Conservation (phyloP, 1,140 invertebrate genomes). For the Pogonognathellus flavescens region DNA sequence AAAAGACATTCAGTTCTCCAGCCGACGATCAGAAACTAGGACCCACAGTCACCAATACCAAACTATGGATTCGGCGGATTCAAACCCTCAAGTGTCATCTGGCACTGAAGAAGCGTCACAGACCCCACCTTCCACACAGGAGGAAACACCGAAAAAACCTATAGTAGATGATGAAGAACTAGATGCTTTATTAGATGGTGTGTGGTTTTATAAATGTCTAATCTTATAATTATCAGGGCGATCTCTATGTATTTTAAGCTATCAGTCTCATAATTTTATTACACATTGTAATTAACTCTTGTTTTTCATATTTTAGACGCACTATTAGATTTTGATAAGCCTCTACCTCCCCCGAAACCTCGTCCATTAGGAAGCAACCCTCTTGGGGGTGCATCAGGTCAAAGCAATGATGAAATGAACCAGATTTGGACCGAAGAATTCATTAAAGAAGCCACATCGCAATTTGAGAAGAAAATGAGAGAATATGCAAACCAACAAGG, state of each 20-base stretch:
- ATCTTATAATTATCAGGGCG: too few species aligned
- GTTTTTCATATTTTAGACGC: constrained; percentile 65
- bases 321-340: constrained; percentile 67
- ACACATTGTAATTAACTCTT: constrained; percentile 40
- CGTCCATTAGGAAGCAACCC: background rate
- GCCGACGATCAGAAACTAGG: too few species aligned
- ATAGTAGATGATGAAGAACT: constrained; percentile 65
- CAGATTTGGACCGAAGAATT: constrained; percentile 77
- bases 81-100: background rate
- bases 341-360: constrained; percentile 52
- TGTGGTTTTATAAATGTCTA: too few species aligned
- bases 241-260: too few species aligned
- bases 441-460: constrained; percentile 75
- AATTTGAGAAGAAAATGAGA: constrained; percentile 77
- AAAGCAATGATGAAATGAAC: constrained; percentile 62
- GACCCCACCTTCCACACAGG: background rate
- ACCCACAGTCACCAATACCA: too few species aligned
- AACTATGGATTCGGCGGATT: background rate
- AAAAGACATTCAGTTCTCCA: too few species aligned
- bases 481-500: constrained; percentile 68
- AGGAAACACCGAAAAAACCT: background rate
- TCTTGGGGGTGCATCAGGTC: background rate
- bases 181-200: constrained; percentile 67
- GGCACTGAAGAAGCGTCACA: background rate
- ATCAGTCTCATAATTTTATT: too few species aligned